phyloP scores from a whole-genome alignment of 2,113 vertebrate species.

The Steatornis caripensis region DNA sequence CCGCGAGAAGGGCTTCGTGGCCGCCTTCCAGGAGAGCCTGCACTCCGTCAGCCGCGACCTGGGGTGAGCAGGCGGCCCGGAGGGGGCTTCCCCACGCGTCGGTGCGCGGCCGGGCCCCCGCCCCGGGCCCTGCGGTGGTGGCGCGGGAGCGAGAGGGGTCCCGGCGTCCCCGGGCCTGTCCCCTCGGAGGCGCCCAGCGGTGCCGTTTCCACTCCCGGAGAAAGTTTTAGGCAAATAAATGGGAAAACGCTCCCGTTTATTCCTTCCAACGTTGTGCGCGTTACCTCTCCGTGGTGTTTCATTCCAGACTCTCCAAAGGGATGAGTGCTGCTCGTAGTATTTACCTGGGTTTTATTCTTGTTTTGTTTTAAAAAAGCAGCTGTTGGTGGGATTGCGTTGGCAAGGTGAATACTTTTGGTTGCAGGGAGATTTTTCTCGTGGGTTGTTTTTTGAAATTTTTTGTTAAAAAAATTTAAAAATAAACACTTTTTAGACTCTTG shows the following conservation, averaged over 20 bases:
- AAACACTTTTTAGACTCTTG: rapidly evolving
- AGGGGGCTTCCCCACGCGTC: neutral
- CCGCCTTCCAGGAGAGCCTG: conserved; percentile 93
- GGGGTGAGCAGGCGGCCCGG: conserved; percentile 77
- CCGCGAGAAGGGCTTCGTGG: conserved; percentile 89
- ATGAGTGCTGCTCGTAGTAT: rapidly evolving
- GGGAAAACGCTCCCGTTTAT: rapidly evolving
- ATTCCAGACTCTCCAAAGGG: neutral
- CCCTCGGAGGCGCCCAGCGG: neutral
- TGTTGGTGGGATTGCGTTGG: rapidly evolving
- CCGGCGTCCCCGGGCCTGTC: neutral
- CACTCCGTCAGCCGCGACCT: conserved; percentile 95
- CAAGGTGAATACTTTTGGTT: neutral
- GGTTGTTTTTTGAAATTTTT: neutral
- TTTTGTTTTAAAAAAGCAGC: neutral
- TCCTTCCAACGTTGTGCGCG: rapidly evolving
- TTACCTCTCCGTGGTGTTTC: neutral
- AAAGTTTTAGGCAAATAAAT: neutral
- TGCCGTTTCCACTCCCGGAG: rapidly evolving
- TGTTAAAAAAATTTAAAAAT: neutral
- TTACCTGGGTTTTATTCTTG: neutral
- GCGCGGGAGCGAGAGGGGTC: neutral
- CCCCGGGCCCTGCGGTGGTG: neutral
- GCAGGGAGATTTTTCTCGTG: neutral
- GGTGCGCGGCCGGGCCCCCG: neutral